Conservation (phyloP, 2,113 vertebrate genomes). For the Corythornis cristatus region DNA sequence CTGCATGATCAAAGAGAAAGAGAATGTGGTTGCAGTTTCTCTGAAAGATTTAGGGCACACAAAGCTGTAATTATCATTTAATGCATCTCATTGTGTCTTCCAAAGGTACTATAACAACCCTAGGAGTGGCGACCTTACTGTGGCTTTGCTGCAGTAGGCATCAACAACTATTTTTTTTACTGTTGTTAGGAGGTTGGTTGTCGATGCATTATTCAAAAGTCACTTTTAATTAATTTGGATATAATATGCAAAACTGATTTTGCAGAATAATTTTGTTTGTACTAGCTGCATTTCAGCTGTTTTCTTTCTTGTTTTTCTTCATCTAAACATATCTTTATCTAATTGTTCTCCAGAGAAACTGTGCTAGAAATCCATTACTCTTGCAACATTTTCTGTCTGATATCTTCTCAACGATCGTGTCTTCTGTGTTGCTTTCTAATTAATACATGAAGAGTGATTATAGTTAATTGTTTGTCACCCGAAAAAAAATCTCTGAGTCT, state of each 20-base stretch:
- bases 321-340: constrained; percentile 55
- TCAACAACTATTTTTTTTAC: neutral
- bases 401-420: constrained; percentile 28
- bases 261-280: neutral
- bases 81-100: neutral
- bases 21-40: neutral
- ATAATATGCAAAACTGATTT: neutral
- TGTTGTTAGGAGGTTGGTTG: neutral
- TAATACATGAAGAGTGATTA: constrained; percentile 54
- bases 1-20: neutral
- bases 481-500: constrained; percentile 36
- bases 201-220: neutral
- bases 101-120: neutral
- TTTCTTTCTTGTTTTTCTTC: constrained; percentile 14
- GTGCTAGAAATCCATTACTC: constrained; percentile 32
- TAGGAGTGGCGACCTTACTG: neutral
- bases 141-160: neutral
- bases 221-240: neutral
- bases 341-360: constrained; percentile 66
- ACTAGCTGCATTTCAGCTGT: neutral
- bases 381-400: constrained; percentile 22
- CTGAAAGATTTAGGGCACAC: constrained; percentile 32
- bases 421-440: constrained; percentile 44
- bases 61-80: neutral
- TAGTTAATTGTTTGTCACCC: constrained; percentile 13